Conservation (phyloP, 2,888 invertebrate genomes). For the Hartigia nigra region DNA sequence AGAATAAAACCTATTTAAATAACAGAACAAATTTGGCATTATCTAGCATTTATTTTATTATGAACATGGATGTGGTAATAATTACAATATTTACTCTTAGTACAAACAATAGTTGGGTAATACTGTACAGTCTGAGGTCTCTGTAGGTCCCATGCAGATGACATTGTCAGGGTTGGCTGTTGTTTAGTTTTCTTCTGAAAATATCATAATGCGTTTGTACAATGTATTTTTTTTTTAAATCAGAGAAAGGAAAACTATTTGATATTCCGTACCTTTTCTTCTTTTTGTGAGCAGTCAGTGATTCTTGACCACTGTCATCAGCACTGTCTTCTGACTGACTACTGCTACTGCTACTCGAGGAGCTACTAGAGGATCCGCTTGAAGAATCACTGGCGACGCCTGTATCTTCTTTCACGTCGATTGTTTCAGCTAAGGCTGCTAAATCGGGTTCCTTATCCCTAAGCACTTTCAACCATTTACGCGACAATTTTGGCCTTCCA, state of each 20-base stretch:
- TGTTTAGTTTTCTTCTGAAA: constrained; percentile 64
- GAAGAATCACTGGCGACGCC: constrained; percentile 96
- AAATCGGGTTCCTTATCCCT: constrained; percentile 81
- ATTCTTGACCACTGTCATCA: constrained; percentile 85
- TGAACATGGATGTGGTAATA: constrained; percentile 60
- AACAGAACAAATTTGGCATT: constrained; percentile 59
- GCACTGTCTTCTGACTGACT: constrained; percentile 79
- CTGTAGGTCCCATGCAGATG: constrained; percentile 56
- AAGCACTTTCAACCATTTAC: constrained; percentile 85
- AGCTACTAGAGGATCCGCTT: constrained; percentile 80
- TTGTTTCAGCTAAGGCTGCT: constrained; percentile 81
- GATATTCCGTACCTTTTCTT: constrained; percentile 71
- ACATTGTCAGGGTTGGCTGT: constrained; percentile 64
- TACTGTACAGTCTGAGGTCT: constrained; percentile 66
- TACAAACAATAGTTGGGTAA: constrained; percentile 65
- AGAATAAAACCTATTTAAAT: constrained; percentile 27
- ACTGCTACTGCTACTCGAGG: constrained; percentile 77
- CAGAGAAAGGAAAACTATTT: constrained; percentile 4
- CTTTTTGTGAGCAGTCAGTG: constrained; percentile 86
- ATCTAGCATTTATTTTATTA: constrained; percentile 66
- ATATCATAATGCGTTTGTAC: neutral
- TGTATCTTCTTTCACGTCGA: constrained; percentile 87
- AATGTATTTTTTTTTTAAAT: too few species aligned
- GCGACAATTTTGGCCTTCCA: constrained; percentile 94
- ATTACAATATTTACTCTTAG: constrained; percentile 62